Evolutionary conservation across 2,113 vertebrate genomes (phyloP).

Genomic region (Urocolius indicus): DNA sequence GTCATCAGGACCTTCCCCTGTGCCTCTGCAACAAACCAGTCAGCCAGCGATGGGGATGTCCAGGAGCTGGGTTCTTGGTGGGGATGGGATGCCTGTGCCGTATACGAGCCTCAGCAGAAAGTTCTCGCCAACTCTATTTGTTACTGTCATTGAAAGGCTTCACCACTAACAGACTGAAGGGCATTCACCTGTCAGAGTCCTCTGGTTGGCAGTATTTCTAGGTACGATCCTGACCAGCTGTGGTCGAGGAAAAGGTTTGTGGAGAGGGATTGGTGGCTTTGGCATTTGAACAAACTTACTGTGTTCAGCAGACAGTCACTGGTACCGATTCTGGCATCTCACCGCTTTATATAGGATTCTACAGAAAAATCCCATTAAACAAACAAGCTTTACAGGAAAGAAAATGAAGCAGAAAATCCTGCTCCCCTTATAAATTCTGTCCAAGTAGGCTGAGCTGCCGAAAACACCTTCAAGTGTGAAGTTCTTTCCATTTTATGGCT

Average conservation of each 20-base stretch:
- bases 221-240: not conserved
- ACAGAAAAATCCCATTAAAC: not conserved
- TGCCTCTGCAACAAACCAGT: not conserved
- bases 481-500: constrained; percentile 31
- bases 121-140: not conserved
- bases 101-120: not conserved
- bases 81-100: not conserved
- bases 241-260: not conserved
- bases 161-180: not conserved
- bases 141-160: not conserved
- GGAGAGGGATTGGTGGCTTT: not conserved
- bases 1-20: not conserved
- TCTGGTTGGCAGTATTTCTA: not conserved
- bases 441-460: constrained; percentile 56
- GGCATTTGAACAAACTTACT: not conserved
- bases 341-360: not conserved
- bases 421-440: constrained; percentile 47
- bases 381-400: constrained; percentile 29
- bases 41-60: not conserved
- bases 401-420: constrained; percentile 27
- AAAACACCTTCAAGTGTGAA: constrained; percentile 49
- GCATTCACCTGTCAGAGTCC: not conserved
- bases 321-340: not conserved
- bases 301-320: not conserved
- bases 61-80: not conserved